Conservation (phyloP, 1,140 invertebrate genomes). For the Mizuhopecten yessoensis region DNA sequence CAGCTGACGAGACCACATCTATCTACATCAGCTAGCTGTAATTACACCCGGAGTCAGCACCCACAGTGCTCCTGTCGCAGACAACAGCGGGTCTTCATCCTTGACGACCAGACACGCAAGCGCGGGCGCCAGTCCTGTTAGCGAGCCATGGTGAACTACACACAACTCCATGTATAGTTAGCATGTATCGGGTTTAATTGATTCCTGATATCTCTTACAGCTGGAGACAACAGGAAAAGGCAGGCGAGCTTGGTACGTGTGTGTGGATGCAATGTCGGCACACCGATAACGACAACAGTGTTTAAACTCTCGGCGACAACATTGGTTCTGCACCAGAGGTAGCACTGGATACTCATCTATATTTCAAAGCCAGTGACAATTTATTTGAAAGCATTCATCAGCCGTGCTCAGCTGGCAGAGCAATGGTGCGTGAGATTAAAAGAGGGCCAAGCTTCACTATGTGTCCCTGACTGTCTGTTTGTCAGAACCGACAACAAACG, state of each 20-base stretch:
- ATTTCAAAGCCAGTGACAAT: not conserved
- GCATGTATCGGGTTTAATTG: slow-evolving; percentile 1
- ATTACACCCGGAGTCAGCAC: slow-evolving; percentile 1
- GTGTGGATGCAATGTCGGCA: not conserved
- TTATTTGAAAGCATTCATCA: not conserved
- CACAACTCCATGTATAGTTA: not conserved
- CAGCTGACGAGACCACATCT: slow-evolving; percentile 8
- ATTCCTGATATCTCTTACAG: not conserved
- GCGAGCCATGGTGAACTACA: not conserved
- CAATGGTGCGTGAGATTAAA: not conserved
- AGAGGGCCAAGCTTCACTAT: not conserved
- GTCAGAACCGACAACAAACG: not conserved
- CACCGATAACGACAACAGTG: not conserved
- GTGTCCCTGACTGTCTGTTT: not conserved
- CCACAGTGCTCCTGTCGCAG: not conserved
- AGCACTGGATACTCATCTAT: not conserved
- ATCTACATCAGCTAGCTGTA: not conserved
- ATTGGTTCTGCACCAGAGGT: not conserved
- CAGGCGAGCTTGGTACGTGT: not conserved
- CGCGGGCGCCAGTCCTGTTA: not conserved
- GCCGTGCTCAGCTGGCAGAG: not conserved
- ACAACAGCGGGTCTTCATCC: not conserved
- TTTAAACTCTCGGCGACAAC: not conserved
- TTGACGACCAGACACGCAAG: not conserved
- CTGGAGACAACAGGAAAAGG: not conserved